These are phyloP conservation scores for Henricia sp. DNA, from an alignment of 53 echinoderm and acorn worm genomes.

Conservation along the genomic window DNA sequence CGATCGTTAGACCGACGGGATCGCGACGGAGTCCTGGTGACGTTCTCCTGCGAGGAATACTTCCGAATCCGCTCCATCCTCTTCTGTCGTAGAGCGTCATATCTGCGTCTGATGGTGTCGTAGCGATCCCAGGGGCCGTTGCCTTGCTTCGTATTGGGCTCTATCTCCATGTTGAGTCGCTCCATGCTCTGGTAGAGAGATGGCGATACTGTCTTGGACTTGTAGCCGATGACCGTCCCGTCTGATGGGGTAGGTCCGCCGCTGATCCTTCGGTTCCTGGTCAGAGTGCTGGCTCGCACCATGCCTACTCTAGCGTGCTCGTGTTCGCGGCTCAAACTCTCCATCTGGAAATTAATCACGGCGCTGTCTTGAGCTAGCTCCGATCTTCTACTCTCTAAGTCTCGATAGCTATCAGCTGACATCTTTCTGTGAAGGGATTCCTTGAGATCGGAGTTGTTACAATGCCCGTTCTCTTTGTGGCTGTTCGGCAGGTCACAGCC, in stretches of 20 bases:
- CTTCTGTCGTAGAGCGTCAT: conserved; percentile 79
- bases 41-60: conserved; percentile 51
- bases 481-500: conserved; percentile 13
- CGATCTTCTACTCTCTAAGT: conserved; percentile 75
- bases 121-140: conserved; percentile 87
- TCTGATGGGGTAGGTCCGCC: conserved; percentile 62
- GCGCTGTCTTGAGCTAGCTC: conserved; percentile 86
- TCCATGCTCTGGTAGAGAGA: conserved; percentile 71
- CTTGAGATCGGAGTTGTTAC: neutral
- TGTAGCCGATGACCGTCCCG: conserved; percentile 36
- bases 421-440: conserved; percentile 58
- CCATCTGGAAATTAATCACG: conserved; percentile 83
- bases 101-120: conserved; percentile 82
- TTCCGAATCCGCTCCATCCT: conserved; percentile 45
- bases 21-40: conserved; percentile 24
- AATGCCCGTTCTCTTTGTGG: conserved; percentile 39
- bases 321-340: conserved; percentile 80
- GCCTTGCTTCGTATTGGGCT: conserved; percentile 52
- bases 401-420: conserved; percentile 67
- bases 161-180: conserved; percentile 69
- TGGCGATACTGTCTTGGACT: conserved; percentile 30
- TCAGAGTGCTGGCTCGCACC: conserved; percentile 30
- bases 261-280: conserved; percentile 41
- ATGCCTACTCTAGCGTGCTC: conserved; percentile 67
- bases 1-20: conserved; percentile 52